Evolutionary conservation across 2,888 invertebrate genomes (phyloP), one percentile per base, ranked within the genome.

Genomic region (Leptinotarsa haldemani): DNA sequence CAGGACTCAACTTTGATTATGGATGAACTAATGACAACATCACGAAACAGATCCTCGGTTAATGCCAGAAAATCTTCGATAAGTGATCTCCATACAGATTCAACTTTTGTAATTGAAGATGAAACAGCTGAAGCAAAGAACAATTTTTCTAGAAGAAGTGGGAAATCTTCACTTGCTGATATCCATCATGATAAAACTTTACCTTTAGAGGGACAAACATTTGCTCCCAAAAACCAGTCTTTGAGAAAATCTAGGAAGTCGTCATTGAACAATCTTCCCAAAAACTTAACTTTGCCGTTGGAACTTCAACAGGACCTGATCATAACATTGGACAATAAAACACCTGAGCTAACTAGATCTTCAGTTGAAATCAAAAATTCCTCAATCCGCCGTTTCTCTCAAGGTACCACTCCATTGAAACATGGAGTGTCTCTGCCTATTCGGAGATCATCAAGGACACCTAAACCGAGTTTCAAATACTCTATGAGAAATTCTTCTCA

Each of bases 381-480:
- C 1, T 50, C 52, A 65, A 65, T 46, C 47, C 47, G 46, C 48
- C 18, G 40, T 46, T 20, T 46, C n/a, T 46, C 30, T 4, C 20
- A 65, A 66, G 50, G 25, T 13, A 22, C 25, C 12, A 3, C 15
- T 50, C 22, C 63, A 61, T 58, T 58, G 47, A 50, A 71, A 58
- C 13, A 20, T 25, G 30, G 30, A 66, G 25, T 16, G 2, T n/a
- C 50, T 22, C 18, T 66, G 16, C 46, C 15, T 20, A 61, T 4
- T 12, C 58, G 61, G 13, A 58, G 61, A 63, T 70, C 73, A 13
- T 61, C 66, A 0, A 66, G 73, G 69, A 30, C 25, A 22, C 63
- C 53, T 22, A 69, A 58, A 73, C 68, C 73, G 13, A 63, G 56
- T 9, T 4, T 64, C 16, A 40, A 53, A 9, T 63, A 69, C 20